phyloP scores from a whole-genome alignment of 2,113 vertebrate species.

The Ochotona curzoniae region DNA sequence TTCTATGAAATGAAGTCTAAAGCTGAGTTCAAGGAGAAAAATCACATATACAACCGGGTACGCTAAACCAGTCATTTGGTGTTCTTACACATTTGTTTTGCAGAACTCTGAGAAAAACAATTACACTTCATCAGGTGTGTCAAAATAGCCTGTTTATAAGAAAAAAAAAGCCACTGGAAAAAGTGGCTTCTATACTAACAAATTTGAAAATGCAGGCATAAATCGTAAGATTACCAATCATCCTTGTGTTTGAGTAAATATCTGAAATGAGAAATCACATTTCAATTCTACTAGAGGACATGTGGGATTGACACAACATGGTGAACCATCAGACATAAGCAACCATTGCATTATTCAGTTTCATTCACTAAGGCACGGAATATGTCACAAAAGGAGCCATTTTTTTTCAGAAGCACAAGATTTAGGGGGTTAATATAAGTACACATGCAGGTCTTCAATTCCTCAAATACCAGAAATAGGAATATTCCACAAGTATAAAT shows the following conservation, averaged over 20 bases:
- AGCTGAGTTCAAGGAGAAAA: not conserved
- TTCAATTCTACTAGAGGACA: not conserved
- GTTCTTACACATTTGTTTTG: not conserved
- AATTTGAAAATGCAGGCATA: not conserved
- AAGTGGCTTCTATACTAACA: not conserved
- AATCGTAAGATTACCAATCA: not conserved
- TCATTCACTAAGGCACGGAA: not conserved
- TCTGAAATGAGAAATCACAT: not conserved
- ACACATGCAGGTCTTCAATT: not conserved
- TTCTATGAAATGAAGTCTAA: slow-evolving; percentile 8
- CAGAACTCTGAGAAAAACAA: not conserved
- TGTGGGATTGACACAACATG: not conserved
- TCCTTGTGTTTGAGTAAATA: not conserved
- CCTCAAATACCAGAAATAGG: slow-evolving; percentile 7
- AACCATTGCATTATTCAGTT: not conserved
- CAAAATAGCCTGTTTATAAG: not conserved
- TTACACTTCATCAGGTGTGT: not conserved
- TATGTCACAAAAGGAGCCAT: not conserved
- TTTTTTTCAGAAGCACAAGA: not conserved
- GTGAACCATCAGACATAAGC: not conserved
- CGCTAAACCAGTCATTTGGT: not conserved
- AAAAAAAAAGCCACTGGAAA: not conserved
- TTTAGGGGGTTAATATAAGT: not conserved
- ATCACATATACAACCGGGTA: not conserved
- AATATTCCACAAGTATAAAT: not conserved